Base-by-base conservation (phyloP, 2,888 invertebrate genomes). In the Penaeus monodon region DNA sequence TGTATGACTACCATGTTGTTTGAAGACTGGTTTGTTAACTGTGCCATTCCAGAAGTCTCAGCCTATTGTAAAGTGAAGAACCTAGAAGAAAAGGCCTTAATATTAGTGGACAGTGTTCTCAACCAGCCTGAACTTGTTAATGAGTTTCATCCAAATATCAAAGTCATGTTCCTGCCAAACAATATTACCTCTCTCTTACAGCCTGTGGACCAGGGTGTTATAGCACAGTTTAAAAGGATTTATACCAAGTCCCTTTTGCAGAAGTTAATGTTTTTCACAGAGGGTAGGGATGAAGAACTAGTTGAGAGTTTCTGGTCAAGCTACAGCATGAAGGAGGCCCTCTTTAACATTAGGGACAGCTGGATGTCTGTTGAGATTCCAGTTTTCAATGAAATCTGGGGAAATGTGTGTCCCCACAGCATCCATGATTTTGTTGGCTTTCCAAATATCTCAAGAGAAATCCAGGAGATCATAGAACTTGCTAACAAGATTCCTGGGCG, bases 131-230 rank as follows among this genome's bases (percentile, higher is more conserved):
- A 70, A 27, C 29, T 70, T 70, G 70, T 70, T 70, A 70, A 70
- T 33, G 70, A 70, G 17, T 70, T 70, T 33, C 70, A 70, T 33
- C 70, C 70, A 70, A 33, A 70, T 22, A 70, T 70, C 70, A 70
- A 70, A 22, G 70, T 70, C 70, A 70, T 70, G 70, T 70, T 70
- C 70, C 70, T 70, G 70, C 70, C 22, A 27, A 70, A 14, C 17
- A 70, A 70, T 70, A 22, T 33, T 14, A 1, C 70, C 70, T 70
- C 70, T 27, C 70, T 70, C 17, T 27, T 70, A 27, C 70, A 70
- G 70, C 70, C 27, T 57, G 33, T 70, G 70, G 70, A 70, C 70
- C 70, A 70, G 33, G 70, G 70, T 33, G 70, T 70, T 17, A 70
- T 70, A 29, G 70, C 70, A 22, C 70, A 70, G 14, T 70, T 70